Conservation (phyloP, 1,140 invertebrate species). For the Colletes gigas region DNA sequence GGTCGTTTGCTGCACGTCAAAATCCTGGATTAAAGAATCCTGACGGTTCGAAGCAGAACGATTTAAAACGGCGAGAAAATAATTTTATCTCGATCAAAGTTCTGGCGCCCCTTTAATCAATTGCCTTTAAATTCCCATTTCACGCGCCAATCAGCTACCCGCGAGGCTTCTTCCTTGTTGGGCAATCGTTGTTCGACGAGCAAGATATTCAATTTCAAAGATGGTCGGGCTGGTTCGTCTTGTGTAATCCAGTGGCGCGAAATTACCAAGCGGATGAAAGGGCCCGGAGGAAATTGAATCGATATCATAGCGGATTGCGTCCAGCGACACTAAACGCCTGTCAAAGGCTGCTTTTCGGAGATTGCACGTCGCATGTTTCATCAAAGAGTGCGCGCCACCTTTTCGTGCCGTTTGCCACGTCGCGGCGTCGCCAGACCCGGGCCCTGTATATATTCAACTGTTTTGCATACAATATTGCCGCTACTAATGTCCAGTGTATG, state of each 20-base stretch:
- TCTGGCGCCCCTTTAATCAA: background rate
- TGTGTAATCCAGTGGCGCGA: constrained; percentile 17
- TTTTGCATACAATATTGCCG: constrained; percentile 43
- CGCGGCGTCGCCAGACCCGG: background rate
- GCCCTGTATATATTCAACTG: constrained; percentile 25
- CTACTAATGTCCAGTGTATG: constrained; percentile 25
- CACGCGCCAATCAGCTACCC: background rate
- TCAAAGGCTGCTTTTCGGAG: constrained; percentile 54
- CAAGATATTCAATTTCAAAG: constrained; percentile 24
- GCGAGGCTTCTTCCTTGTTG: background rate
- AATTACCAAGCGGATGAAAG: constrained; percentile 32
- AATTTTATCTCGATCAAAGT: too few species aligned
- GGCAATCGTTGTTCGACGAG: background rate
- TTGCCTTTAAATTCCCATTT: too few species aligned
- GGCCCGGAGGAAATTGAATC: constrained; percentile 28
- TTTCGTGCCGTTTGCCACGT: background rate
- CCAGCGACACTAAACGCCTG: constrained; percentile 36
- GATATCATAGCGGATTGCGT: constrained; percentile 48
- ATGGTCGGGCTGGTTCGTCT: background rate
- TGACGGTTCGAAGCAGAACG: too few species aligned
- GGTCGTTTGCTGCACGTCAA: too few species aligned
- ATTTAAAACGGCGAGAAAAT: too few species aligned
- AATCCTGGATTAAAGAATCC: too few species aligned
- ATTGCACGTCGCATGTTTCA: constrained; percentile 53
- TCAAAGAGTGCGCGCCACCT: constrained; percentile 48